Evolutionary conservation across 2,113 vertebrate genomes (phyloP), one percentile per base, ranked within the genome.

Genomic region (Carassius auratus): DNA sequence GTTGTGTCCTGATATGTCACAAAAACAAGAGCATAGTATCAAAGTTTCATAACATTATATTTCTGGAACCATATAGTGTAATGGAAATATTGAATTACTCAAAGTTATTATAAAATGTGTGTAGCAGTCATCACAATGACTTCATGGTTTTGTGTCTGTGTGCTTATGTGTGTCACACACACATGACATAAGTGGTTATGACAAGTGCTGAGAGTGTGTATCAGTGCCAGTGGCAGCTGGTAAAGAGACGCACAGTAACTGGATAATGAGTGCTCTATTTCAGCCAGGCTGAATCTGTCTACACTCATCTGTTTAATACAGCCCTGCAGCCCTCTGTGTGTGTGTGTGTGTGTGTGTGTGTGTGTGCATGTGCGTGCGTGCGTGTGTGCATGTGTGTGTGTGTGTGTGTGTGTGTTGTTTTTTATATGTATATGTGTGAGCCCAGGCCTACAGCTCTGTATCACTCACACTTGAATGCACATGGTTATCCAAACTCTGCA

Each of bases 251-350:
- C 73, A 78, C 52, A 76, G 89, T 90, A 92, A 93, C 90, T 91
- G 91, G 90, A 93, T 94, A 94, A 93, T 92, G 84, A 92, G 90
- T 87, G 92, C 86, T 88, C 93, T 92, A 93, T 94, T 94, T 93
- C 89, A 87, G 86, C 75, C 92, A 91, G 90, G 86, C 92, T 91
- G 91, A 92, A 92, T 92, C 90, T 92, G 92, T 94, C 94, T 89
- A 83, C 90, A 90, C 83, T 89, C 87, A 94, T 93, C 89, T 90
- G 91, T 92, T 48, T 48, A 48, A 48, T 45, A 45, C 42, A 45
- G 42, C 45, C 45, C 45, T 48, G 10, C 30, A 30, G 30, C 30
- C 30, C 30, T 30, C 30, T 30, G 30, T 30, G 30, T 30, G 30
- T 30, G 30, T 30, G 30, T 30, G 30, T 30, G 30, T 30, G n/a